Conservation (phyloP, 2,113 vertebrate species). For the Corythoichthys intestinalis region DNA sequence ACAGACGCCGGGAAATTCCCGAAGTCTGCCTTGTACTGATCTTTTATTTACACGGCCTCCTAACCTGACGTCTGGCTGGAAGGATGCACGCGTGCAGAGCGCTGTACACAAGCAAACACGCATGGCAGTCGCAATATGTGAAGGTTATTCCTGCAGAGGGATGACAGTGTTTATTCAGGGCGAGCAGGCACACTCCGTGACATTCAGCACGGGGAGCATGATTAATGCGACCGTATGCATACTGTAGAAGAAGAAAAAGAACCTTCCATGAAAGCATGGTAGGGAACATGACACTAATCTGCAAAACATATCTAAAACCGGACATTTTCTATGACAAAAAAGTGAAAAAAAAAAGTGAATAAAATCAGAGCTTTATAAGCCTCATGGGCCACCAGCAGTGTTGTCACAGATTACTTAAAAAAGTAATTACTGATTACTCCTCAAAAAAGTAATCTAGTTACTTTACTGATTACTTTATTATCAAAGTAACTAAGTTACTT, state of each 20-base stretch:
- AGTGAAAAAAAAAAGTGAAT: too few species aligned
- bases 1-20: slow-evolving; percentile 41
- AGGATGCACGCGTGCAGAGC: slow-evolving; percentile 4
- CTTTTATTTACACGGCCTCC: slow-evolving; percentile 61
- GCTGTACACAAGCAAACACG: slow-evolving; percentile 20
- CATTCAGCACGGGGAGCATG: slow-evolving; percentile 65
- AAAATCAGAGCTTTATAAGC: too few species aligned
- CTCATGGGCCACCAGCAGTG: too few species aligned
- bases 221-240: slow-evolving; percentile 68
- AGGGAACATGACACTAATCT: too few species aligned
- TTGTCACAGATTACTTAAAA: too few species aligned
- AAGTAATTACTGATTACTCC: too few species aligned
- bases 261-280: slow-evolving; percentile 1
- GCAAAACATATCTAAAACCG: too few species aligned
- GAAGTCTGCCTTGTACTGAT: slow-evolving; percentile 35
- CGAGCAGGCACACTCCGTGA: slow-evolving; percentile 59
- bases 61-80: slow-evolving; percentile 47
- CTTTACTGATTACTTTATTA: too few species aligned
- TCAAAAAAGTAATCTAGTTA: too few species aligned
- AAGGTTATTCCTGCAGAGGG: slow-evolving; percentile 67
- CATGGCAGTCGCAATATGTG: slow-evolving; percentile 54
- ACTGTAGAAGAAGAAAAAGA: slow-evolving; percentile 5
- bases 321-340: too few species aligned
- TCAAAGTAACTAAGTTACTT: too few species aligned
- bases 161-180: slow-evolving; percentile 70